A percentile compares a stretch with the other conserved stretches of the same genome.
Evolutionary conservation across 2,888 invertebrate species (phyloP).

Genomic region (Tricholauxania praeusta): DNA sequence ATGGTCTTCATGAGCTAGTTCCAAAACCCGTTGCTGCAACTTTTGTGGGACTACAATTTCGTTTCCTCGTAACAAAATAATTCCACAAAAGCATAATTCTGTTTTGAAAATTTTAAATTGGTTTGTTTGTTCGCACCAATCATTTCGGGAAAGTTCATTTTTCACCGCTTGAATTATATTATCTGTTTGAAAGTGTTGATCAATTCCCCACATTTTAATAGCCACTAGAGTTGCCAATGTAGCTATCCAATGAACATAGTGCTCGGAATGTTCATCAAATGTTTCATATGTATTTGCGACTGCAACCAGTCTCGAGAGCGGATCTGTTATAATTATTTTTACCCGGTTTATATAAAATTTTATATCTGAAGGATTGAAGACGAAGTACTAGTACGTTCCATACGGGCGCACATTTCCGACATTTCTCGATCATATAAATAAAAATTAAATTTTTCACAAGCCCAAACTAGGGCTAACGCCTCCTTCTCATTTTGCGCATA

Average conservation of each 20-base stretch:
- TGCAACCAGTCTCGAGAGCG: conserved; percentile 49
- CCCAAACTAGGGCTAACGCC: conserved; percentile 58
- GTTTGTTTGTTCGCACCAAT: conserved; percentile 7
- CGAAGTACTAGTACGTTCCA: conserved; percentile 50
- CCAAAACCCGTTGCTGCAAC: not conserved
- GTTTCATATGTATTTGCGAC: not conserved
- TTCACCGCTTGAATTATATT: conserved; percentile 5
- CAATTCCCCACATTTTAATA: conserved; percentile 13
- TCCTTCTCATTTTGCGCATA: conserved; percentile 53
- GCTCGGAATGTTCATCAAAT: conserved; percentile 7
- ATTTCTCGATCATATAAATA: conserved; percentile 64
- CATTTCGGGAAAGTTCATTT: not conserved
- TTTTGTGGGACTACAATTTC: not conserved
- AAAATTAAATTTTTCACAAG: conserved; percentile 60
- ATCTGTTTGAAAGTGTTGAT: conserved; percentile 6
- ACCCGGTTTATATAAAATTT: conserved; percentile 42
- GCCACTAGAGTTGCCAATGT: not conserved
- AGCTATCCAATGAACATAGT: conserved; percentile 10
- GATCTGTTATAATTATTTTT: conserved; percentile 53
- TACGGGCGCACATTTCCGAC: conserved; percentile 46
- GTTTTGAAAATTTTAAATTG: conserved; percentile 15
- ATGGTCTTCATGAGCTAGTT: not conserved
- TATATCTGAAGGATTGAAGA: conserved; percentile 45
- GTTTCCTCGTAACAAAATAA: not conserved
- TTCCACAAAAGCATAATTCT: conserved; percentile 14